Evolutionary conservation across 1,140 invertebrate species (phyloP).

Genomic region (Phocides pigmalion): DNA sequence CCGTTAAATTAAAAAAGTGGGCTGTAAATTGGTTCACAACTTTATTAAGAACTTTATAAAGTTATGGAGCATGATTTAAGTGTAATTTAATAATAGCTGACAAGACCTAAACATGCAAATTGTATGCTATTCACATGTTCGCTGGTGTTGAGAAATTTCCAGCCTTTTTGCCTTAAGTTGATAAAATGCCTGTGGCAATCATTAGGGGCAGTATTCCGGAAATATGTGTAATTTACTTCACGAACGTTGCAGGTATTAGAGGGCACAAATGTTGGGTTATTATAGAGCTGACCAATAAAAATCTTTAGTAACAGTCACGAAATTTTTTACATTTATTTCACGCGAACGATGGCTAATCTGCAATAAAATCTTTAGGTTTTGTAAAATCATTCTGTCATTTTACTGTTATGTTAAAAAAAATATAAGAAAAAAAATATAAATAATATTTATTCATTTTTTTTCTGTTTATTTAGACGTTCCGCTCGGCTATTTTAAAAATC

Average conservation of each 20-base stretch:
- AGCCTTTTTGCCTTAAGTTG: conserved; percentile 32
- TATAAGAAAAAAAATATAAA: too few relatives aligned
- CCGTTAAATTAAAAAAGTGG: conserved; percentile 22
- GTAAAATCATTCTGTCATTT: neutral
- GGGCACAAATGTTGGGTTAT: conserved; percentile 33
- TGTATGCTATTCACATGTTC: conserved; percentile 34
- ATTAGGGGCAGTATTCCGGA: conserved; percentile 44
- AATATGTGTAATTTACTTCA: conserved; percentile 45
- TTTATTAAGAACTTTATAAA: conserved; percentile 11
- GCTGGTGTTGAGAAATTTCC: conserved; percentile 34
- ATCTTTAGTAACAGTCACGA: conserved; percentile 21
- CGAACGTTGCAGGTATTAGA: conserved; percentile 38
- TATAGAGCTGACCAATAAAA: conserved; percentile 32
- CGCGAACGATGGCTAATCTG: neutral
- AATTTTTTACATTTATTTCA: neutral
- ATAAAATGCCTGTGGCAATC: conserved; percentile 40
- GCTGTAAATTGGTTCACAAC: conserved; percentile 11
- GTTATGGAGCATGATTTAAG: conserved; percentile 20
- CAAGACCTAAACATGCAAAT: conserved; percentile 39
- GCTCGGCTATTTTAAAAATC: too few relatives aligned
- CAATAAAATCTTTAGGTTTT: neutral
- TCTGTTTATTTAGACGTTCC: too few relatives aligned
- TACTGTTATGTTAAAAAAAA: too few relatives aligned
- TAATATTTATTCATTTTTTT: too few relatives aligned
- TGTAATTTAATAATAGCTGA: conserved; percentile 33